phyloP scores from a whole-genome alignment of 2,797 vertebrate genomes.

The Thripadectes ignobilis region DNA sequence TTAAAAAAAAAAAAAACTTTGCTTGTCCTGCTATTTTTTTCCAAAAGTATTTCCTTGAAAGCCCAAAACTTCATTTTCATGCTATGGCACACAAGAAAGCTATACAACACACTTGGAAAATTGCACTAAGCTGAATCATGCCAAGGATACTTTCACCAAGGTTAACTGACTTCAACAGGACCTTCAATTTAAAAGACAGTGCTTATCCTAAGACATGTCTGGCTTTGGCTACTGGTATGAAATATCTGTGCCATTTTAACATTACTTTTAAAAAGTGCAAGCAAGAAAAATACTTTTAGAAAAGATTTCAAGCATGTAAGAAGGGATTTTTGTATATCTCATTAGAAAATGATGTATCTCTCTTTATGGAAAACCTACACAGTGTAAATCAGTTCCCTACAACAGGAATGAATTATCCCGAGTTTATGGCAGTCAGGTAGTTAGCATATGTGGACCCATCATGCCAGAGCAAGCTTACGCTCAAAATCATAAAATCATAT shows the following conservation, averaged over 20 bases:
- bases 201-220: background rate
- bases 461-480: background rate
- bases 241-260: background rate
- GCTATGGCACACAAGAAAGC: background rate
- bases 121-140: background rate
- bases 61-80: background rate
- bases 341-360: background rate
- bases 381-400: background rate
- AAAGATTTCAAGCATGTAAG: background rate
- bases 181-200: background rate
- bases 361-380: background rate
- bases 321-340: background rate
- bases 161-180: background rate
- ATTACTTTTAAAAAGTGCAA: background rate
- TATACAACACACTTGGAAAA: background rate
- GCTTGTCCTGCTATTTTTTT: background rate
- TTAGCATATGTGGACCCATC: rapidly evolving
- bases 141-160: background rate
- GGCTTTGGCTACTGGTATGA: background rate
- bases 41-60: background rate
- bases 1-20: background rate
- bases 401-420: background rate
- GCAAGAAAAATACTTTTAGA: background rate
- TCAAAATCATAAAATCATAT: background rate
- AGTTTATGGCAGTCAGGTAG: background rate